Evolutionary conservation across 2,113 vertebrate genomes (phyloP).

Genomic region (Mungos mungo): DNA sequence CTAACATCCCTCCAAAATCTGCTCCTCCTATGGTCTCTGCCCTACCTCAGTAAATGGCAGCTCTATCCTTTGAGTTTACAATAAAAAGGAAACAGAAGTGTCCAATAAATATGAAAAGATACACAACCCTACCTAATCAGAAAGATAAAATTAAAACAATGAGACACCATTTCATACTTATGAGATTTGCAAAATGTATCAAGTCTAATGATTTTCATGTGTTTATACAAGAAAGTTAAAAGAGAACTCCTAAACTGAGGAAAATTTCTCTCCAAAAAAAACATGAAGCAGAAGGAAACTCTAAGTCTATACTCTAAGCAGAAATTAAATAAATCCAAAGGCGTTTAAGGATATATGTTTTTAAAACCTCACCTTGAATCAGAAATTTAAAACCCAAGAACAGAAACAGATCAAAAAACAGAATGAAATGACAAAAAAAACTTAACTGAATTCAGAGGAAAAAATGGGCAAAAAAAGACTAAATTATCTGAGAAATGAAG

Average conservation of each 20-base stretch:
- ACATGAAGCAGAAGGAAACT: conserved; percentile 44
- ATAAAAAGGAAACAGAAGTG: conserved; percentile 33
- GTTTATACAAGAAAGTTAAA: conserved; percentile 25
- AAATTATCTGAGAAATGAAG: conserved; percentile 17
- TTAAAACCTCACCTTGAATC: not conserved
- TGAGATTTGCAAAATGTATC: not conserved
- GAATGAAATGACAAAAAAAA: not conserved
- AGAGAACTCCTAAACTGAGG: not conserved
- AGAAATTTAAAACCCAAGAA: conserved; percentile 12
- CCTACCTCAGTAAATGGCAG: not conserved
- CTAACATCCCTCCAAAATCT: not conserved
- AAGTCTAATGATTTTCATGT: not conserved
- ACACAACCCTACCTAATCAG: not conserved
- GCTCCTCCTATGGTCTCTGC: not conserved
- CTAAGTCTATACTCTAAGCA: not conserved
- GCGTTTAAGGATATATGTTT: not conserved
- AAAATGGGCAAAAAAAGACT: not conserved
- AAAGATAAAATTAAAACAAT: conserved; percentile 17
- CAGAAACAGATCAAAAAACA: not conserved
- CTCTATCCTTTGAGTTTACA: not conserved
- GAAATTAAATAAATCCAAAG: not conserved
- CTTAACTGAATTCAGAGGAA: not conserved
- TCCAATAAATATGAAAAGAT: conserved; percentile 32
- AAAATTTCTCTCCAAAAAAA: conserved; percentile 20
- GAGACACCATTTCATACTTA: not conserved